These are phyloP conservation scores for Otolemur garnettii DNA, from an alignment of 2,113 vertebrate genomes.

Conservation along the genomic window DNA sequence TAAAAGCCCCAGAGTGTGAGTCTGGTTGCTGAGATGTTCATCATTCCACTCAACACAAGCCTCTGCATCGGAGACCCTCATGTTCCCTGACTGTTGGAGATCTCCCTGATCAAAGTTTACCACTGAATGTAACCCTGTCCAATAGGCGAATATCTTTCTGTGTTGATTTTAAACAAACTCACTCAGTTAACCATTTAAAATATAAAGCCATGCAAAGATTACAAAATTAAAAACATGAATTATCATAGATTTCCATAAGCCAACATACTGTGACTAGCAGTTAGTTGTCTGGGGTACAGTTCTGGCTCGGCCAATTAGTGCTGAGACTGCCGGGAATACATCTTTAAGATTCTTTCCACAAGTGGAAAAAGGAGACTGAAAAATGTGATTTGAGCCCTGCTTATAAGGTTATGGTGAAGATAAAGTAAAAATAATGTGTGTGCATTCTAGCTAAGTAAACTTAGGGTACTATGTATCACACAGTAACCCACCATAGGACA, in stretches of 20 bases:
- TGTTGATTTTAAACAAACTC: constrained; percentile 49
- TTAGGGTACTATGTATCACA: neutral
- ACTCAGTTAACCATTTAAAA: constrained; percentile 46
- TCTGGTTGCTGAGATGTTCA: neutral
- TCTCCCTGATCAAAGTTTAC: constrained; percentile 25
- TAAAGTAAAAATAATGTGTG: neutral
- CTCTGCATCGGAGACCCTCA: neutral
- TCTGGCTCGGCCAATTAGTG: neutral
- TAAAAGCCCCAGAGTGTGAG: constrained; percentile 47
- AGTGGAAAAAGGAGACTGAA: neutral
- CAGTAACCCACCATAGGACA: neutral
- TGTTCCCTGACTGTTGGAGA: neutral
- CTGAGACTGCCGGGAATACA: neutral
- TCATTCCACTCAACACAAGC: neutral
- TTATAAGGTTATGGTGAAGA: neutral
- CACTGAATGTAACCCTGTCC: constrained; percentile 51
- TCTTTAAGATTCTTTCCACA: neutral
- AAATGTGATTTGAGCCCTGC: neutral
- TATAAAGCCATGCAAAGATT: constrained; percentile 33
- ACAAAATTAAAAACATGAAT: neutral
- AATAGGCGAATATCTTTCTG: neutral
- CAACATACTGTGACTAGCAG: rapidly evolving
- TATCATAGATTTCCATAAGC: neutral
- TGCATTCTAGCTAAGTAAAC: neutral
- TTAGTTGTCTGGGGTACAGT: rapidly evolving